These are phyloP conservation scores for Podocnemis expansa DNA, from an alignment of 2,113 vertebrate genomes.

Conservation along the genomic window DNA sequence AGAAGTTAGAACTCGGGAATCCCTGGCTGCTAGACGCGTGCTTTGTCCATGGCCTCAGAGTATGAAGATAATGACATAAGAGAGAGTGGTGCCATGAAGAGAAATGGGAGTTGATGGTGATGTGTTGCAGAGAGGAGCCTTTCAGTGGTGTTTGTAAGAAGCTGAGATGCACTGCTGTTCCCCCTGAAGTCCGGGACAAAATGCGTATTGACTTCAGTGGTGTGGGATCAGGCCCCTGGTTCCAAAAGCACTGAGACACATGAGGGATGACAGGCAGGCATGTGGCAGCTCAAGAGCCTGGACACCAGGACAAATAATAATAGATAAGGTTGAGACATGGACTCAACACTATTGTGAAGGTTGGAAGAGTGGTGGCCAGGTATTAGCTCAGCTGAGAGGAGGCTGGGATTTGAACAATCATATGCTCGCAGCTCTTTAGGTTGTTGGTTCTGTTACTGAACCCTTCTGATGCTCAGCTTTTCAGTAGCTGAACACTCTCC, in stretches of 20 bases:
- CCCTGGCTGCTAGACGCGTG: not conserved
- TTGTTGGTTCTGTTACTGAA: not conserved
- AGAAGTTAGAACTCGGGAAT: not conserved
- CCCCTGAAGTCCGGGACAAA: not conserved
- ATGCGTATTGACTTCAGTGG: not conserved
- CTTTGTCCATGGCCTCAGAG: not conserved
- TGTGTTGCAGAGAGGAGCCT: no score
- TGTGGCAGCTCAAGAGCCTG: not conserved
- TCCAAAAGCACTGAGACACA: not conserved
- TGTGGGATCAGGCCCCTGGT: not conserved
- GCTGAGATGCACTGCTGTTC: not conserved
- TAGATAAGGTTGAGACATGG: not conserved
- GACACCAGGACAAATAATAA: not conserved
- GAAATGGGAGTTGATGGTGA: no score
- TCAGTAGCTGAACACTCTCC: not conserved
- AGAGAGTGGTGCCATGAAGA: no score
- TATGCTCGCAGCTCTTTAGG: not conserved
- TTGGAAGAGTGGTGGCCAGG: not conserved
- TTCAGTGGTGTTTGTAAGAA: no score
- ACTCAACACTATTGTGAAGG: not conserved
- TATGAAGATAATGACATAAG: not conserved
- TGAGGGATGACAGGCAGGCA: not conserved
- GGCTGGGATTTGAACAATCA: not conserved
- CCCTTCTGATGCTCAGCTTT: not conserved
- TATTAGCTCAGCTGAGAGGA: not conserved